Conservation (phyloP, 2,888 invertebrate genomes). For the Lasioglossum lativentre region DNA sequence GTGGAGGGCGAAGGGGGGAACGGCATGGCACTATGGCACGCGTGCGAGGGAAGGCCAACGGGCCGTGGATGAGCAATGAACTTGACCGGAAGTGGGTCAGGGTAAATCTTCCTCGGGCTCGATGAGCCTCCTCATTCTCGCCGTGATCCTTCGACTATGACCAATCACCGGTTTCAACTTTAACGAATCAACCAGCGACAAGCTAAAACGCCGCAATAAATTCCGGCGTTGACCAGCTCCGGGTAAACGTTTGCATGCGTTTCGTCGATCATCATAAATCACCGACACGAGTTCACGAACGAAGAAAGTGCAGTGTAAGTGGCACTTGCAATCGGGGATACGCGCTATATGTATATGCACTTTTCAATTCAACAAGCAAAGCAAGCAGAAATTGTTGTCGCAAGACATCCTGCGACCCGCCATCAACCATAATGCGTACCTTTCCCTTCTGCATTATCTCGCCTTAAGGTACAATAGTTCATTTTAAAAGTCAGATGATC, state of each 20-base stretch:
- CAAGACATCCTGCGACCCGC: neutral
- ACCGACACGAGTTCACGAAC: neutral
- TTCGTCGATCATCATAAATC: neutral
- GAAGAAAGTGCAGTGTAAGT: neutral
- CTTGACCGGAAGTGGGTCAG: slow-evolving; percentile 83
- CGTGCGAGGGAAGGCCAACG: slow-evolving; percentile 62
- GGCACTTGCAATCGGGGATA: neutral
- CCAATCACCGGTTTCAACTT: slow-evolving; percentile 29
- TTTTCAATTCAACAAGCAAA: neutral
- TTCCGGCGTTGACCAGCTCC: neutral
- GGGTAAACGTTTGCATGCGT: neutral
- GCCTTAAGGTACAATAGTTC: neutral
- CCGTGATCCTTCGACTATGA: slow-evolving; percentile 51
- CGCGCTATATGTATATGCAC: neutral
- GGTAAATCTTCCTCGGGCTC: slow-evolving; percentile 72
- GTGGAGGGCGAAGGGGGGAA: slow-evolving; percentile 27
- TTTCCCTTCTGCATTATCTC: neutral
- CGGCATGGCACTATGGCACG: slow-evolving; percentile 26
- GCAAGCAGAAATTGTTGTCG: neutral
- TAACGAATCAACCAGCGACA: neutral
- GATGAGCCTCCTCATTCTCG: slow-evolving; percentile 49
- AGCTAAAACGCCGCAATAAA: neutral
- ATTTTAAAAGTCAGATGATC: neutral
- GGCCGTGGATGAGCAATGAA: slow-evolving; percentile 81
- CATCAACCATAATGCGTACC: neutral